phyloP scores from a whole-genome alignment of 2,113 vertebrate species.

The Hydrolagus affinis region DNA sequence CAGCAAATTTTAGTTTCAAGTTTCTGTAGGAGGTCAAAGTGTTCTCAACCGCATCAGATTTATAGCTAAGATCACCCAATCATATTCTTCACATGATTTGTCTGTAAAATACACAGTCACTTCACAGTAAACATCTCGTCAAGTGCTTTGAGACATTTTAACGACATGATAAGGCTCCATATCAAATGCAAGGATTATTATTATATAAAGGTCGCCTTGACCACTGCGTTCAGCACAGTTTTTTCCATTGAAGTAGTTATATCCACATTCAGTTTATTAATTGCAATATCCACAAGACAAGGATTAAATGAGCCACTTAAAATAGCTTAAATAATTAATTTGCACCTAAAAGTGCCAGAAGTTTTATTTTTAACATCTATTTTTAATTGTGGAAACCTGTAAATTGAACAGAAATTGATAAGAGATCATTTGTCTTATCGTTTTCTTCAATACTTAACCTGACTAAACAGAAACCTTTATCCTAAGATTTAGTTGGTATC shows the following conservation, averaged over 20 bases:
- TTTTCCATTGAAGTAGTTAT: background rate
- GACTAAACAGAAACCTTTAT: background rate
- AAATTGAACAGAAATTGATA: background rate
- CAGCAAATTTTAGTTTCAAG: background rate
- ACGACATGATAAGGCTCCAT: too few relatives aligned
- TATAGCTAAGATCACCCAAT: background rate
- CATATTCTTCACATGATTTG: background rate
- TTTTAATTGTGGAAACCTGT: background rate
- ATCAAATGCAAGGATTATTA: background rate
- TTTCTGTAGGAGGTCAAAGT: background rate
- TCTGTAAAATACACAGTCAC: background rate
- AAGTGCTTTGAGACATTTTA: too few relatives aligned
- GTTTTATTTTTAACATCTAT: background rate
- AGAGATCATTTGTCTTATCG: background rate
- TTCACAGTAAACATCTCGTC: too few relatives aligned
- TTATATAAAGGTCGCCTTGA: too few relatives aligned
- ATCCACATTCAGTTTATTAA: background rate
- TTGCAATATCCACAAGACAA: background rate
- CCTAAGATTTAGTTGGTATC: background rate
- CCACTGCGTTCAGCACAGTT: too few relatives aligned
- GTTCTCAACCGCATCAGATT: background rate
- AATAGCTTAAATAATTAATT: background rate
- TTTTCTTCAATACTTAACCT: background rate
- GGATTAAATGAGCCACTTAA: conserved; percentile 9
- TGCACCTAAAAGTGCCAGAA: background rate